Conservation (phyloP, 2,888 invertebrate species). For the Teleiodes luculella region DNA sequence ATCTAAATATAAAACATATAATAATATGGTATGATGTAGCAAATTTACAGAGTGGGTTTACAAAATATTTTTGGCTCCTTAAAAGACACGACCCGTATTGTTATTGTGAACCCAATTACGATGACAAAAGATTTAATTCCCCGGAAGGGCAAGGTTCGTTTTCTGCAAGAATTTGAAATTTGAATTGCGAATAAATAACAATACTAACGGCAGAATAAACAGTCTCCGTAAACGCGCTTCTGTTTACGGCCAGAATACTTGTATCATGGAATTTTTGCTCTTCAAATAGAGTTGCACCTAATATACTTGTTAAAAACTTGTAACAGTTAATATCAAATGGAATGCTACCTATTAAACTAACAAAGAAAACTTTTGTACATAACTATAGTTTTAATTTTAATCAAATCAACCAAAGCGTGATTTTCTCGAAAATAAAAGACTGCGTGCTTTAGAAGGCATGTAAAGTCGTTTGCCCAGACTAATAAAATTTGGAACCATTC, state of each 20-base stretch:
- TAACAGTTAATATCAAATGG: neutral
- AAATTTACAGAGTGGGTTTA: no score
- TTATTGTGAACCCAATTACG: neutral
- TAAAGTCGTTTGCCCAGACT: no score
- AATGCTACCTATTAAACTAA: neutral
- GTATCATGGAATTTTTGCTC: constrained; percentile 2
- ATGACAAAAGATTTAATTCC: neutral
- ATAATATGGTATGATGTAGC: no score
- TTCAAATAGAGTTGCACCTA: neutral
- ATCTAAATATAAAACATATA: no score
- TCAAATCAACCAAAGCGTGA: no score
- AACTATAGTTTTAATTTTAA: no score
- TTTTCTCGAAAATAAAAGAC: no score
- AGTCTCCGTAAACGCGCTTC: constrained; percentile 3
- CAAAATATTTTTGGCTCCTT: no score
- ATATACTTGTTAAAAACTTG: neutral
- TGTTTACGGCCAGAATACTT: constrained; percentile 1
- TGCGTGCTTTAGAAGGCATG: no score
- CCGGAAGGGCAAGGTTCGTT: neutral
- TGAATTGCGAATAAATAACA: constrained; percentile 2
- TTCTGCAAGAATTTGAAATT: constrained; percentile 4
- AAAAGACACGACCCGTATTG: neutral
- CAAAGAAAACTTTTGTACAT: neutral
- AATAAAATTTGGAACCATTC: no score
- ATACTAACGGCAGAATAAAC: neutral